Base-by-base conservation (phyloP, 2,113 vertebrate species). In the Pachycephala philippinensis region DNA sequence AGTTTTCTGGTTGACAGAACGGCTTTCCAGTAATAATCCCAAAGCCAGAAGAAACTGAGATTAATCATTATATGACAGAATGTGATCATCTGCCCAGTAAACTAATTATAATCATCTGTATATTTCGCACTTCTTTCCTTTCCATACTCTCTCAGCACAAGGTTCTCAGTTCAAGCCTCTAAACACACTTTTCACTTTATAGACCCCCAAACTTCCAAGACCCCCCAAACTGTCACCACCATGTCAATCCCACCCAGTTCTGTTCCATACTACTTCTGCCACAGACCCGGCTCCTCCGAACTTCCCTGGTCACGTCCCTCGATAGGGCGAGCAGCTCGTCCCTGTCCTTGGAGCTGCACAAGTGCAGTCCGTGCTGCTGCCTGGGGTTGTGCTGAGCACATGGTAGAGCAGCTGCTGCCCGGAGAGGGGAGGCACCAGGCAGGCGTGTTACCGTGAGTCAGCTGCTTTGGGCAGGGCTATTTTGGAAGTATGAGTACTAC, bases 391-490 rank as follows among this genome's bases (percentile, higher is more conserved):
- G 93, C 94, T 89, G 86, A 93, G 88, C 90, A 53, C 88, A 80
- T 57, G 90, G 88, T 18, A 18, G 37, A 84, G 76, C 96, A 95
- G 96, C 94, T 96, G 96, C 93, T 90, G 49, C 42, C 78, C 10
- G 0, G 47, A 33, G 76, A 70, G 89, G 83, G 91, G 64, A 81
- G 93, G 93, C 76, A 90, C 76, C 76, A 28, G 6, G 7, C 59
- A 59, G 95, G 89, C 89, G 52, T 47, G 42, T 81, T 90, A 84
- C 64, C 65, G 1, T 95, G 96, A 97, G 91, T 96, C 96, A 97
- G 95, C 96, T 97, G 96, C 95, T 96, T 95, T 91, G 91, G 92
- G 72, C 84, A 89, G 86, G 80, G 83, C 76, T 97, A 95, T 95
- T 96, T 97, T 93, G 47, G 80, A 87, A 81, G 56, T 70, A 78